These are phyloP conservation scores for Medauroidea extradentata DNA, from an alignment of 1,140 invertebrate species.

Conservation along the genomic window DNA sequence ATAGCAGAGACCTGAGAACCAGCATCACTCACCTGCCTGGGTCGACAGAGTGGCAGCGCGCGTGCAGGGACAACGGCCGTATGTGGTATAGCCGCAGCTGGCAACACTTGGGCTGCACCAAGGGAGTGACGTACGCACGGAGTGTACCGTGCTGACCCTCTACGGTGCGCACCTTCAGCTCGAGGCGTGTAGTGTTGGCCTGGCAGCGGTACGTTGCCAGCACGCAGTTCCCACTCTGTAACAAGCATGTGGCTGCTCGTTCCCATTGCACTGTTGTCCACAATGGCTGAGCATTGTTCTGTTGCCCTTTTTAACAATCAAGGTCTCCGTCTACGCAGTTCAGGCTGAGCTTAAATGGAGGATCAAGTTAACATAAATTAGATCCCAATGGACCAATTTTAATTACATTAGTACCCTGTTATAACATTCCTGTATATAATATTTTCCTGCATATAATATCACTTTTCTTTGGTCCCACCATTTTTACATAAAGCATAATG, in stretches of 20 bases:
- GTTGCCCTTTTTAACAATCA: no score
- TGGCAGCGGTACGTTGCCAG: conserved; percentile 82
- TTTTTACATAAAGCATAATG: no score
- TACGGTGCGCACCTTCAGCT: conserved; percentile 71
- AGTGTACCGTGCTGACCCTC: conserved; percentile 76
- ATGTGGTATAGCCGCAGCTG: conserved; percentile 63
- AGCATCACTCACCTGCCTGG: conserved; percentile 15
- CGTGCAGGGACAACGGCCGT: conserved; percentile 71
- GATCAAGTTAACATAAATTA: no score
- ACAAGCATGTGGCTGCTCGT: conserved; percentile 8
- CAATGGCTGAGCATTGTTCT: not conserved
- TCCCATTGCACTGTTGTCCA: no score
- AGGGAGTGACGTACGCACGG: conserved; percentile 74
- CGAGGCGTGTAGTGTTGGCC: conserved; percentile 78
- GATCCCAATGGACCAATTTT: no score
- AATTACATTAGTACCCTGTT: no score
- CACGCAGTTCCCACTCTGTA: conserved; percentile 66
- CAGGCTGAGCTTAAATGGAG: no score
- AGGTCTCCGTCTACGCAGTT: no score
- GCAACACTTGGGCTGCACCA: conserved; percentile 72
- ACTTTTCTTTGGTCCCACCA: no score
- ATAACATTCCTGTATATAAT: no score
- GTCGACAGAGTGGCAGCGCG: conserved; percentile 40
- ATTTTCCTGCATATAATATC: no score
- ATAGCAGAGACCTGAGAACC: no score